Evolutionary conservation across 2,113 vertebrate genomes (phyloP), one percentile per base, ranked within the genome.

Genomic region (Epinephelus moara): DNA sequence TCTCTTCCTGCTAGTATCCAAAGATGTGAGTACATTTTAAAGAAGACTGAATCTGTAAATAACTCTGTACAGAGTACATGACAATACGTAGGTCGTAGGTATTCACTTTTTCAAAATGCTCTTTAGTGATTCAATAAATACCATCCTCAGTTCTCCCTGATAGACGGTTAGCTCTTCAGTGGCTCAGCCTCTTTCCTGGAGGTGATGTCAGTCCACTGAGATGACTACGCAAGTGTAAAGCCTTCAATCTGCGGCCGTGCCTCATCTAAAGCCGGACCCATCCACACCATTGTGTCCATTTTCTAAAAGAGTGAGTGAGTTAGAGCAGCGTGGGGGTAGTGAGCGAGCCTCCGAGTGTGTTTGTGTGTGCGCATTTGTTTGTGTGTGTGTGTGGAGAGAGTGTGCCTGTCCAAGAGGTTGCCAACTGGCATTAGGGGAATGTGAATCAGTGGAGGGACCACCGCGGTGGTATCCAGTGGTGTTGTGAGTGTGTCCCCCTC

Each of bases 341-440:
- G 72, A 21, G 77, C 21, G 59, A 23, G 66, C 68, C 11, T 62
- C 27, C 42, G 60, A 59, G 76, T 68, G 70, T 49, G 67, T 60
- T 53, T 62, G 37, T 56, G 50, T 47, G 66, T 61, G 70, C 61
- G 50, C 55, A 15, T 61, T 55, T 78, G 55, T 53, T 56, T 57
- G 49, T 62, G 61, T 50, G 57, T 79, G 62, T 49, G 74, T 40
- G 63, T 4, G 37, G 21, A 49, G 53, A 71, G 85, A 30, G 74
- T 80, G 78, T 87, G 91, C 80, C 84, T 87, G 88, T 88, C 89
- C 85, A 75, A 94, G 88, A 91, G 95, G 93, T 94, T 96, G 96
- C 95, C 96, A 95, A 91, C 94, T 92, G 90, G 86, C 91, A 94
- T 93, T 92, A 92, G 78, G 90, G 85, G 90, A 86, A 86, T 87